Evolutionary conservation across 2,888 invertebrate species (phyloP).

Genomic region (Pycnomerus fuliginosus): DNA sequence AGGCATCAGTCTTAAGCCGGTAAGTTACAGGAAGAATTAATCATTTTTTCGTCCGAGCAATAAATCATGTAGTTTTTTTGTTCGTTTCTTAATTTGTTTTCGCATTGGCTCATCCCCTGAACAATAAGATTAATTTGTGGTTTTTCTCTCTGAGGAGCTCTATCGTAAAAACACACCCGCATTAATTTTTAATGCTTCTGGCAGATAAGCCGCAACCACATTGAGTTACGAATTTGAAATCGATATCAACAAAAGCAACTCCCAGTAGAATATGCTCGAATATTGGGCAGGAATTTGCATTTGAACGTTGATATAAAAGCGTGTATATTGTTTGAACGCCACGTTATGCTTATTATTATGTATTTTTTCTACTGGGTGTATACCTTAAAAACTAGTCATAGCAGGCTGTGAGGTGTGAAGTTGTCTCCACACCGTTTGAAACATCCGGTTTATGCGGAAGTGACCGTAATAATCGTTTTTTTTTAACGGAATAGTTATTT

Average conservation of each 20-base stretch:
- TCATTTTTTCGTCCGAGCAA: slow-evolving; percentile 3
- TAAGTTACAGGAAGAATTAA: too few relatives aligned
- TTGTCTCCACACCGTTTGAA: too few relatives aligned
- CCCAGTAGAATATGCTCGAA: slow-evolving; percentile 30
- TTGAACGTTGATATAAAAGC: too few relatives aligned
- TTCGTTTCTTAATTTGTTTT: slow-evolving; percentile 9
- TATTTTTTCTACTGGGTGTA: too few relatives aligned
- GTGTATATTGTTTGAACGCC: too few relatives aligned
- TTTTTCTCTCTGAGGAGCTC: slow-evolving; percentile 1
- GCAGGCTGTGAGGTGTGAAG: too few relatives aligned
- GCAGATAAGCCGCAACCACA: slow-evolving; percentile 13
- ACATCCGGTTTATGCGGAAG: too few relatives aligned
- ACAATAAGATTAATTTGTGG: slow-evolving; percentile 6
- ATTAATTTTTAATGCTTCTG: slow-evolving; percentile 18
- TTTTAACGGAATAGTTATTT: too few relatives aligned
- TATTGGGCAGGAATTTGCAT: slow-evolving; percentile 34
- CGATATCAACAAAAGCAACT: slow-evolving; percentile 19
- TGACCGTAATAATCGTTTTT: too few relatives aligned
- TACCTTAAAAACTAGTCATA: too few relatives aligned
- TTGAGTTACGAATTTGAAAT: slow-evolving; percentile 18
- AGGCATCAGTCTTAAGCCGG: too few relatives aligned
- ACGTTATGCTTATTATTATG: too few relatives aligned
- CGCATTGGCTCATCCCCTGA: slow-evolving; percentile 5
- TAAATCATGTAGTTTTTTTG: slow-evolving; percentile 8
- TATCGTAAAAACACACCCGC: slow-evolving; percentile 1